These are phyloP conservation scores for Spilogale gracilis DNA, from an alignment of 2,113 vertebrate genomes.

Conservation along the genomic window DNA sequence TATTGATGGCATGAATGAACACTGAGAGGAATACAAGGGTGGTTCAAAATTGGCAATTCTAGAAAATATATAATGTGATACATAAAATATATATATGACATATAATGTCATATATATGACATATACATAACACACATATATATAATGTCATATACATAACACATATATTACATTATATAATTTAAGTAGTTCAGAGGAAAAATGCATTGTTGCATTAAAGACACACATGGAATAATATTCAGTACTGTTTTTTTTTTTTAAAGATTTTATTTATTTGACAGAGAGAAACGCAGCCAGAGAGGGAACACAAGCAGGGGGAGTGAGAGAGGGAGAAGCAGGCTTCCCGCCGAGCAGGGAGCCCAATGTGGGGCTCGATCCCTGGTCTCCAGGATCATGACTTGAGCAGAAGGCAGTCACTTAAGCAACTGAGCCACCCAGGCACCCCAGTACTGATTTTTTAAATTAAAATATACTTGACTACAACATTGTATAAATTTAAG, in stretches of 20 bases:
- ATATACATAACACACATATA: neutral
- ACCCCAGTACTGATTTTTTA: neutral
- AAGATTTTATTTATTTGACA: too few relatives aligned
- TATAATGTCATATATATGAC: neutral
- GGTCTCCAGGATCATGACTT: too few relatives aligned
- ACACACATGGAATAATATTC: neutral
- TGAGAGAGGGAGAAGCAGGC: too few relatives aligned
- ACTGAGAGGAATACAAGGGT: conserved; percentile 13
- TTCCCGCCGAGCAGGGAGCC: too few relatives aligned
- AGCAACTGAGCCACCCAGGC: too few relatives aligned
- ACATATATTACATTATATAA: neutral
- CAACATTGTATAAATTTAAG: neutral
- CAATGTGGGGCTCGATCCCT: too few relatives aligned
- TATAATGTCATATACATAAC: neutral
- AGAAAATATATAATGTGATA: neutral
- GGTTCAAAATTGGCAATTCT: neutral
- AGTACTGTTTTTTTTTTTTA: neutral
- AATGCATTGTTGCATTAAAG: conserved; percentile 1
- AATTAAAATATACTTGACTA: neutral
- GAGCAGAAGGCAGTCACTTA: too few relatives aligned
- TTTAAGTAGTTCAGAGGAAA: neutral
- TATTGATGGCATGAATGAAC: neutral
- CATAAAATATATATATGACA: neutral
- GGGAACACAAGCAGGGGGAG: too few relatives aligned
- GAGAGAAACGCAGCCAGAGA: too few relatives aligned